Evolutionary conservation across 2,888 invertebrate species (phyloP).

Genomic region (Chirona hameri): DNA sequence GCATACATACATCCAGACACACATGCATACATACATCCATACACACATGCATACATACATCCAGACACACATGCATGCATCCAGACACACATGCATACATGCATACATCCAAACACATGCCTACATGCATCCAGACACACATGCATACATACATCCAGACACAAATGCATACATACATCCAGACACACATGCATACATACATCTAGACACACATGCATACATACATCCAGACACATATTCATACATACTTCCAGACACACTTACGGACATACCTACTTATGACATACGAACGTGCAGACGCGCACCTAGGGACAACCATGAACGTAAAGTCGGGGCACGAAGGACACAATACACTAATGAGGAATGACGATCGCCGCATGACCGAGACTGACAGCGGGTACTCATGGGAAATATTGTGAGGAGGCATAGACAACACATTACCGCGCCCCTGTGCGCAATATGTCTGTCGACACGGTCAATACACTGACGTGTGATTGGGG

Average conservation of each 20-base stretch:
- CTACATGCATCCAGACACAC: not conserved
- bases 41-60: not conserved
- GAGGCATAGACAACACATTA: no score
- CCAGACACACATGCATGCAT: not conserved
- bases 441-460: no score
- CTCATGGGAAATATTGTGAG: no score
- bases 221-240: constrained; percentile 6
- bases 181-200: not conserved
- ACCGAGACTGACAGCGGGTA: no score
- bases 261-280: no score
- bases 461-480: no score
- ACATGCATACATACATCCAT: not conserved
- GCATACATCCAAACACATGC: not conserved
- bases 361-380: no score
- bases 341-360: no score
- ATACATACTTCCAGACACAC: not conserved
- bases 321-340: no score
- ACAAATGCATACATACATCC: not conserved
- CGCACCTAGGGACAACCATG: no score
- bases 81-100: not conserved
- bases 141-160: not conserved
- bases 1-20: not conserved
- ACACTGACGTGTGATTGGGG: no score
- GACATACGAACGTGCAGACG: no score
- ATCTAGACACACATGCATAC: not conserved